Conservation (phyloP, 2,113 vertebrate genomes). For the Mionectes macconnelli region DNA sequence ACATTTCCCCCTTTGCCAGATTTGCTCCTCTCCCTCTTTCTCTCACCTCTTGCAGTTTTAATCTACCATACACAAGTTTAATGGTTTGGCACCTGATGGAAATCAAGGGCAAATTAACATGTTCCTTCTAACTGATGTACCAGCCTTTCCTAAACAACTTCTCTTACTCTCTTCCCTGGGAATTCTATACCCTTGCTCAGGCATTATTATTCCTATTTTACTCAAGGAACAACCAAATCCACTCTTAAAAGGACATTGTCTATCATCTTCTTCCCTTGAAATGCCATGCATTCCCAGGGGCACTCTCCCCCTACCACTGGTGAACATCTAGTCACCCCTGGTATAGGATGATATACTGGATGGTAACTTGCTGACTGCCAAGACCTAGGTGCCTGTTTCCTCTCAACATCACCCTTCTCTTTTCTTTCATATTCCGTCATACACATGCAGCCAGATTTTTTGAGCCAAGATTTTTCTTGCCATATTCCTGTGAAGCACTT, state of each 20-base stretch:
- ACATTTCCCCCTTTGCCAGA: not conserved
- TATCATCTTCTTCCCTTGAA: not conserved
- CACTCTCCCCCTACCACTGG: not conserved
- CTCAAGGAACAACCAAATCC: not conserved
- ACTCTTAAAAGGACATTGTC: not conserved
- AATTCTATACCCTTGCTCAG: not conserved
- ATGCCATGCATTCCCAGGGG: not conserved
- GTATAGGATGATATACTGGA: not conserved
- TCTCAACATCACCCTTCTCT: not conserved
- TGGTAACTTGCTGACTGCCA: not conserved
- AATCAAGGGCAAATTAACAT: not conserved
- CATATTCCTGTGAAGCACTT: not conserved
- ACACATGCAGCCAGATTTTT: not conserved
- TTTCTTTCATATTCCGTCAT: not conserved
- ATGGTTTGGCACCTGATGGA: not conserved
- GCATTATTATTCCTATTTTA: not conserved
- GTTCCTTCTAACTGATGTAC: not conserved
- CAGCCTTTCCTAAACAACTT: not conserved
- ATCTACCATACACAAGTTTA: not conserved
- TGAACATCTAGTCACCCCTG: not conserved
- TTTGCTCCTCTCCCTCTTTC: not conserved
- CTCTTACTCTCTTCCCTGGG: not conserved
- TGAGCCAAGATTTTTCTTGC: not conserved
- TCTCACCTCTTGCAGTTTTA: not conserved
- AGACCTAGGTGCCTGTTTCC: not conserved